Evolutionary conservation across 2,797 vertebrate genomes (phyloP).

Genomic region (Lepidocolaptes lacrymiger): DNA sequence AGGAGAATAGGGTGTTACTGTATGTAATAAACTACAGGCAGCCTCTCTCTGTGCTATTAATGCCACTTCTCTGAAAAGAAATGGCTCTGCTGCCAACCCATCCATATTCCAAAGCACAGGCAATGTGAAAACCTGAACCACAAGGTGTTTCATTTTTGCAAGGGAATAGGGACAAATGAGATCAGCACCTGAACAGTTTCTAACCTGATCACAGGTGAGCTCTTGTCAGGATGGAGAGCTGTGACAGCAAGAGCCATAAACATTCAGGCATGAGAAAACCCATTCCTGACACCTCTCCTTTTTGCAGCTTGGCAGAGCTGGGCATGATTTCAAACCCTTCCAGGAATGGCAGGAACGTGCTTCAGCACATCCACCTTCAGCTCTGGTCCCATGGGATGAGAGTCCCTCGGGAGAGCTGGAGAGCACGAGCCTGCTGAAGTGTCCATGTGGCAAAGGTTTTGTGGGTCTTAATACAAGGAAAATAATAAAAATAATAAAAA

Average conservation of each 20-base stretch:
- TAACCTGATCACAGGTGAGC: not conserved
- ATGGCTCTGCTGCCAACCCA: not conserved
- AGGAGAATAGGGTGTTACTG: not conserved
- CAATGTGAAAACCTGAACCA: not conserved
- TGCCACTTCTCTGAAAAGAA: not conserved
- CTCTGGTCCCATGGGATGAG: not conserved
- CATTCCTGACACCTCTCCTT: not conserved
- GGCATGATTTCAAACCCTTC: not conserved
- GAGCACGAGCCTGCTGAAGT: not conserved
- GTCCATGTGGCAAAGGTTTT: accelerated
- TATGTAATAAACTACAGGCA: not conserved
- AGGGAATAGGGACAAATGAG: not conserved
- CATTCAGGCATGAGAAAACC: not conserved
- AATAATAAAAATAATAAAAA: not conserved
- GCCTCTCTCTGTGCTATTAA: not conserved
- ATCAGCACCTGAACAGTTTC: not conserved
- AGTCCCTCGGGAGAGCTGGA: not conserved
- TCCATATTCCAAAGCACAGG: not conserved
- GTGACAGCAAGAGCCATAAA: not conserved
- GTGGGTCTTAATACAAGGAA: not conserved
- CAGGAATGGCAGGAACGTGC: not conserved
- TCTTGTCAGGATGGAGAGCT: not conserved
- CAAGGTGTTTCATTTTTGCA: not conserved
- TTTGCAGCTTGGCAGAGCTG: not conserved
- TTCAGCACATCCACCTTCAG: not conserved